Evolutionary conservation across 2,888 invertebrate genomes (phyloP), one percentile per base, ranked within the genome.

Genomic region (Caenorhabditis becei): DNA sequence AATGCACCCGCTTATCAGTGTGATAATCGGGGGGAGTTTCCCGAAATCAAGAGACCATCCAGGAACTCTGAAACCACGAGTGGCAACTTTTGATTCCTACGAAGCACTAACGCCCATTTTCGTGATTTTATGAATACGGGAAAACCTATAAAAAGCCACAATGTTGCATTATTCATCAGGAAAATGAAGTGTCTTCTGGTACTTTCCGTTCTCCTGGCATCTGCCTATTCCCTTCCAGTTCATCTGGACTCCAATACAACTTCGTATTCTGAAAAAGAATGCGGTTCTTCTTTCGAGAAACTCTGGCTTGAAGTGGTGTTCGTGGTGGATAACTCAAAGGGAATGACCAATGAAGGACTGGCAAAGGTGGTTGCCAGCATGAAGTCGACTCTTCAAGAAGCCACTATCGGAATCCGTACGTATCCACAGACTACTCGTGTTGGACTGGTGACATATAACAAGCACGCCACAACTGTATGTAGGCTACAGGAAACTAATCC

Each of bases 241-340:
- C 41, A 41, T 14, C 14, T 41, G 41, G 41, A 41, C 41, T 11
- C 11, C 41, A 41, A 41, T 14, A 41, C 41, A 41, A 41, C 41
- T 14, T 11, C 14, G 2, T 18, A 47, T 20, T 47, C 47, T 2
- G 47, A 47, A 5, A 2, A 10, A 5, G 47, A 58, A 20, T 74
- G 74, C 23, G 74, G 66, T 0, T 5, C 28, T 1, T 20, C 66
- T 41, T 11, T 67, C 4, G 26, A 0, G 4, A 69, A 62, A 14
- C 26, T 77, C 0, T 77, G 77, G 77, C 28, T 77, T 0, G 77
- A 77, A 44, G 62, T 77, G 0, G 77, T 77, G 4, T 26, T 32
- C 4, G 51, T 77, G 14, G 53, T 70, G 0, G 77, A 77, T n/a
- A 70, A 70, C 32, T 67, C 67, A 4, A 10, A 32, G 1, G 77